phyloP scores from a whole-genome alignment of 1,140 invertebrate genomes.

The Drosophila kanapiae region DNA sequence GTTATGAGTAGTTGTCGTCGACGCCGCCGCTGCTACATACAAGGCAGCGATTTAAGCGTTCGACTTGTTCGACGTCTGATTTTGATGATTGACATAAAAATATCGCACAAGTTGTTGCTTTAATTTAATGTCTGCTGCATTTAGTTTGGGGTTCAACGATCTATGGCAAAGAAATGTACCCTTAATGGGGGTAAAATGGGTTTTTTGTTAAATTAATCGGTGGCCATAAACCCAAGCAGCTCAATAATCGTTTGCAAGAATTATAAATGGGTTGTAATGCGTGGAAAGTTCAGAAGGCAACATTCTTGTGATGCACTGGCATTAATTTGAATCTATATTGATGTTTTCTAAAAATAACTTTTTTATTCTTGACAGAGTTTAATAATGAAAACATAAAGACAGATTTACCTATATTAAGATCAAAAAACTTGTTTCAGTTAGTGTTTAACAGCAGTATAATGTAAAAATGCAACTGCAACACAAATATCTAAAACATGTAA shows the following conservation, averaged over 20 bases:
- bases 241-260: conserved; percentile 19
- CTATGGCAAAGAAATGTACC: neutral
- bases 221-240: conserved; percentile 16
- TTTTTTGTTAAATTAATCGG: conserved; percentile 18
- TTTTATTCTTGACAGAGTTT: no score
- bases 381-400: no score
- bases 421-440: no score
- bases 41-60: conserved; percentile 31
- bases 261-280: conserved; percentile 18
- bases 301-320: neutral
- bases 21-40: conserved; percentile 2
- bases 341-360: no score
- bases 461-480: no score
- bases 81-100: conserved; percentile 74
- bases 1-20: conserved; percentile 68
- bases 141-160: conserved; percentile 24
- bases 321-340: no score
- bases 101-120: conserved; percentile 44
- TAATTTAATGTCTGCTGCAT: conserved; percentile 19
- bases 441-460: no score
- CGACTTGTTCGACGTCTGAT: conserved; percentile 50
- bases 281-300: conserved; percentile 6
- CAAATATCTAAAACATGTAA: no score
- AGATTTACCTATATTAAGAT: no score
- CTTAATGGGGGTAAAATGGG: neutral